A percentile compares a stretch with the other conserved stretches of the same genome.
These are phyloP conservation scores for Tryphoninae sp. DNA, from an alignment of 2,888 invertebrate genomes.

Conservation along the genomic window DNA sequence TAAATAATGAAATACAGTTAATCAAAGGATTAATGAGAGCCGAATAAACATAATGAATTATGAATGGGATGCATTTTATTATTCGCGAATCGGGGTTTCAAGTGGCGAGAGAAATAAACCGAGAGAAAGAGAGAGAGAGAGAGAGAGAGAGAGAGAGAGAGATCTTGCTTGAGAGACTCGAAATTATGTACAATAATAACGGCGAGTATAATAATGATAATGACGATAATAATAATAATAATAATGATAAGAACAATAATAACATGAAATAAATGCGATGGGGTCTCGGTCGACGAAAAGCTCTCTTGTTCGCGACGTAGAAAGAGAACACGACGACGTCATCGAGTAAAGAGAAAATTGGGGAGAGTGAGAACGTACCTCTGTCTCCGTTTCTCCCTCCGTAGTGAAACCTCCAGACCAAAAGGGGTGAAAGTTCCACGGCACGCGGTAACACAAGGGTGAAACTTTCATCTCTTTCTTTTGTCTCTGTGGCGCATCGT, in stretches of 20 bases:
- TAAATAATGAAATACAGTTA: slow-evolving; percentile 77
- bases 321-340: slow-evolving; percentile 15
- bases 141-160: neutral
- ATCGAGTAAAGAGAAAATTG: neutral
- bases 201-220: slow-evolving; percentile 66
- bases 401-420: slow-evolving; percentile 43
- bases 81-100: slow-evolving; percentile 68
- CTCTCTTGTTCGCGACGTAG: slow-evolving; percentile 25
- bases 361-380: slow-evolving; percentile 45
- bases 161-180: neutral
- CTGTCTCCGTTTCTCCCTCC: slow-evolving; percentile 57
- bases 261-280: slow-evolving; percentile 38
- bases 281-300: slow-evolving; percentile 23
- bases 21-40: slow-evolving; percentile 78
- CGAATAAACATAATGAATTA: slow-evolving; percentile 77
- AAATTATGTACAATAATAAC: slow-evolving; percentile 59
- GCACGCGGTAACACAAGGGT: slow-evolving; percentile 37
- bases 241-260: slow-evolving; percentile 57
- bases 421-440: slow-evolving; percentile 52
- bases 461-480: slow-evolving; percentile 51
- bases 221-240: slow-evolving; percentile 42
- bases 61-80: slow-evolving; percentile 75
- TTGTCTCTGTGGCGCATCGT: slow-evolving; percentile 63
- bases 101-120: slow-evolving; percentile 58
- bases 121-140: slow-evolving; percentile 22